Conservation (phyloP, 1,140 invertebrate genomes). For the Rhopalosiphum padi region DNA sequence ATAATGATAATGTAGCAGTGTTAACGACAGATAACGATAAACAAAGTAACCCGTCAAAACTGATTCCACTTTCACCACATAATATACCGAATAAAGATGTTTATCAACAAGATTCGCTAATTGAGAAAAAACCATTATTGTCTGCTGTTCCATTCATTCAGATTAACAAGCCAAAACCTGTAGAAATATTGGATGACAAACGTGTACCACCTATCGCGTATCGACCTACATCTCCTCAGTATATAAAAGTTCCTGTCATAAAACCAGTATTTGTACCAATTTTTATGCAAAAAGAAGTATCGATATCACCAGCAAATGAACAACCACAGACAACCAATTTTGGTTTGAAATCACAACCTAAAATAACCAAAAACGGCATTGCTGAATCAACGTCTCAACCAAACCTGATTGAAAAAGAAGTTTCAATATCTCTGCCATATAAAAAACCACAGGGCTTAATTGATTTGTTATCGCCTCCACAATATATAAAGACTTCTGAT, state of each 20-base stretch:
- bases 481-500: not conserved
- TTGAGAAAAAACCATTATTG: not conserved
- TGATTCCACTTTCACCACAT: not conserved
- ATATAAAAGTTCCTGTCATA: not conserved
- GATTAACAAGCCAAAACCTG: not conserved
- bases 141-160: not conserved
- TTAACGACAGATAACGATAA: not conserved
- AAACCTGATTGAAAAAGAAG: not conserved
- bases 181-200: not conserved
- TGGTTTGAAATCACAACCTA: not conserved
- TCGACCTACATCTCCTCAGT: not conserved
- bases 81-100: not conserved
- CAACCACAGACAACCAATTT: not conserved
- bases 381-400: not conserved
- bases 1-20: not conserved
- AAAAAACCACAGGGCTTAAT: not conserved
- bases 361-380: not conserved
- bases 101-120: not conserved
- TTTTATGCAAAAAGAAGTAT: not conserved
- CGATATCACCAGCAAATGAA: not conserved
- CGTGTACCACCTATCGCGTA: not conserved
- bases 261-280: not conserved
- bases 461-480: not conserved
- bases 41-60: not conserved
- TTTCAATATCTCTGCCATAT: too few species aligned